Evolutionary conservation across 1,140 invertebrate species (phyloP).

Genomic region (Trigoniulus corallinus): DNA sequence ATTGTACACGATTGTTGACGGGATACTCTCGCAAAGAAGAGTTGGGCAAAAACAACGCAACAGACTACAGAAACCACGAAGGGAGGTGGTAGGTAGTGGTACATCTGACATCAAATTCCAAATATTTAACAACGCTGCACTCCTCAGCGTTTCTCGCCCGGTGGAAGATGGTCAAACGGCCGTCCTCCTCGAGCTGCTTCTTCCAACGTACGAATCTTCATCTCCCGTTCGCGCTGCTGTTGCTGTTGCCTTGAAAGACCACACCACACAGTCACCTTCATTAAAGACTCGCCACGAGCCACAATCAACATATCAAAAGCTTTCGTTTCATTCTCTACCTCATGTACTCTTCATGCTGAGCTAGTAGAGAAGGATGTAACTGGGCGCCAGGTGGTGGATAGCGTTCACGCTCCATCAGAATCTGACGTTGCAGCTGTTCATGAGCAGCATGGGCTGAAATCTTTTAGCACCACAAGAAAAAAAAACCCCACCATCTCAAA

Average conservation of each 20-base stretch:
- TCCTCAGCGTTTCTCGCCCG: conserved; percentile 7
- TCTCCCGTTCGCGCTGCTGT: conserved; percentile 54
- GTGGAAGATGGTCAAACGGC: conserved; percentile 8
- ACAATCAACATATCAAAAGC: background rate
- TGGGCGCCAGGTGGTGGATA: conserved; percentile 33
- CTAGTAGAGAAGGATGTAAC: conserved; percentile 34
- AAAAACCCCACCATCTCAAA: conserved; percentile 11
- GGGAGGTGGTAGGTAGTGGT: too few relatives aligned
- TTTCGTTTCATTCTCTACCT: conserved; percentile 31
- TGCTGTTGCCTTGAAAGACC: conserved; percentile 38
- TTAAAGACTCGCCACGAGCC: background rate
- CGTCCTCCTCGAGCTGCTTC: conserved; percentile 52
- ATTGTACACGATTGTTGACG: too few relatives aligned
- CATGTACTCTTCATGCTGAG: conserved; percentile 61
- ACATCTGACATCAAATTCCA: too few relatives aligned
- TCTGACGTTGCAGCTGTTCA: conserved; percentile 66
- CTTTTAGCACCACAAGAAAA: too few relatives aligned
- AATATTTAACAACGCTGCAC: too few relatives aligned
- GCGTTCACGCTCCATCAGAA: conserved; percentile 55
- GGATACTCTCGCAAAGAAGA: too few relatives aligned
- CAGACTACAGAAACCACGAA: too few relatives aligned
- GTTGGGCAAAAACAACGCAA: too few relatives aligned
- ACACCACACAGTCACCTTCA: background rate
- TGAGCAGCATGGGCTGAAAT: conserved; percentile 46
- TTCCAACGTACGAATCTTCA: conserved; percentile 65